A percentile compares a stretch with the other conserved stretches of the same genome.
These are phyloP conservation scores for Chydorus sphaericus DNA, from an alignment of 2,888 invertebrate species.

Conservation along the genomic window DNA sequence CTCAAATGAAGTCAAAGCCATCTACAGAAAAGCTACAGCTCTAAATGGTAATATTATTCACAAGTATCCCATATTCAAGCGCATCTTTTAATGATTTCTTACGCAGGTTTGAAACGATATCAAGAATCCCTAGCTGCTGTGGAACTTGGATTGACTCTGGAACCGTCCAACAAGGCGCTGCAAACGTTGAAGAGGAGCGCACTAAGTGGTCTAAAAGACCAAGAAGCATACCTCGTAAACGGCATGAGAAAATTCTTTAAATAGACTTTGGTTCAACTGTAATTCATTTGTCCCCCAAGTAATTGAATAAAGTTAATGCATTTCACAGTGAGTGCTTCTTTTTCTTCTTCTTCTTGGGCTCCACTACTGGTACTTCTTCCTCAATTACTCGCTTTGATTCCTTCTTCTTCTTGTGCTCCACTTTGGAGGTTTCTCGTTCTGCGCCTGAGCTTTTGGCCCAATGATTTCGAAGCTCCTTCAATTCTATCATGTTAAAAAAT, in stretches of 20 bases:
- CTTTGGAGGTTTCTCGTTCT: background rate
- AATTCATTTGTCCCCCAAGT: background rate
- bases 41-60: background rate
- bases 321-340: background rate
- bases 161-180: constrained; percentile 6
- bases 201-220: background rate
- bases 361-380: too few species aligned
- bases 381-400: background rate
- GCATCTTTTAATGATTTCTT: background rate
- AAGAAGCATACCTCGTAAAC: background rate
- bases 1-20: background rate
- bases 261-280: background rate
- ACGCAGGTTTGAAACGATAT: background rate
- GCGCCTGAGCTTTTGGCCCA: too few species aligned
- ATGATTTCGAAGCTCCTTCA: too few species aligned
- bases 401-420: background rate
- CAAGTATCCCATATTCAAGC: background rate
- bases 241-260: constrained; percentile 9
- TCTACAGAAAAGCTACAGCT: constrained; percentile 5
- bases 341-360: background rate
- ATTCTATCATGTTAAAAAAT: background rate
- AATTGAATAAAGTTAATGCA: background rate
- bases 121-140: background rate
- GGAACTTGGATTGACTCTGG: background rate
- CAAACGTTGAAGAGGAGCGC: background rate